Percentiles rank a stretch among this genome's conserved stretches.
phyloP scores from a whole-genome alignment of 2,113 vertebrate species.

The Mormoops blainvillei region DNA sequence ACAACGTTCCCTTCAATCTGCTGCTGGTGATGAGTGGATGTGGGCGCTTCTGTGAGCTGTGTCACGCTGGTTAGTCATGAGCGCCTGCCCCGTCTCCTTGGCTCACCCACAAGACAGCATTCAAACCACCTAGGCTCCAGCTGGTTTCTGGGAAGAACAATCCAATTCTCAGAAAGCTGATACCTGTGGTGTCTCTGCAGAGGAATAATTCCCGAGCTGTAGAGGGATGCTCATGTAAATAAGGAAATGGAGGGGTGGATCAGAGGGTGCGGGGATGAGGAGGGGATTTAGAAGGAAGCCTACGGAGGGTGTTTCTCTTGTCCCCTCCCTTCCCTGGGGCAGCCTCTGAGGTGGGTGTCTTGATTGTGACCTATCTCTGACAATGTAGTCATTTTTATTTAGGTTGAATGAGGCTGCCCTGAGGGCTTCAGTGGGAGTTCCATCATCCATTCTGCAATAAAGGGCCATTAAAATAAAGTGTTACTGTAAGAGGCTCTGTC shows the following conservation, averaged over 20 bases:
- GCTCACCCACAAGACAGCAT: slow-evolving; percentile 40
- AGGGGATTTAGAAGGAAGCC: background rate
- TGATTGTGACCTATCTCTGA: slow-evolving; percentile 57
- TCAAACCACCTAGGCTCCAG: background rate
- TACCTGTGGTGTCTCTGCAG: background rate
- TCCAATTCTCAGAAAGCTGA: slow-evolving; percentile 36
- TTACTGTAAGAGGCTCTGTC: slow-evolving; percentile 80
- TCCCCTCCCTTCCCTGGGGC: background rate
- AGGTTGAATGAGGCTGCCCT: slow-evolving; percentile 66
- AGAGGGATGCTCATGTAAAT: background rate
- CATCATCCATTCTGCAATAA: slow-evolving; percentile 79
- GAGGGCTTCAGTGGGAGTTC: slow-evolving; percentile 63
- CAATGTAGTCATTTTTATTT: slow-evolving; percentile 74
- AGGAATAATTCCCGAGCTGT: slow-evolving; percentile 21
- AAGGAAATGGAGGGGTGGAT: background rate
- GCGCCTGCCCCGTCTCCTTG: background rate
- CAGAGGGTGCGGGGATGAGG: background rate
- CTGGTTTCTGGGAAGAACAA: slow-evolving; percentile 48
- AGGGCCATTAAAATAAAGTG: slow-evolving; percentile 79
- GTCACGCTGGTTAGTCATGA: background rate
- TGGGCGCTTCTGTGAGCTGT: background rate
- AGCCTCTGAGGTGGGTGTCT: slow-evolving; percentile 48
- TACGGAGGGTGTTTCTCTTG: background rate
- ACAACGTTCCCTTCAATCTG: slow-evolving; percentile 63
- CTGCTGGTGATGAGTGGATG: slow-evolving; percentile 13